phyloP scores from a whole-genome alignment of 2,797 vertebrate species.

The Esox masquinongy region DNA sequence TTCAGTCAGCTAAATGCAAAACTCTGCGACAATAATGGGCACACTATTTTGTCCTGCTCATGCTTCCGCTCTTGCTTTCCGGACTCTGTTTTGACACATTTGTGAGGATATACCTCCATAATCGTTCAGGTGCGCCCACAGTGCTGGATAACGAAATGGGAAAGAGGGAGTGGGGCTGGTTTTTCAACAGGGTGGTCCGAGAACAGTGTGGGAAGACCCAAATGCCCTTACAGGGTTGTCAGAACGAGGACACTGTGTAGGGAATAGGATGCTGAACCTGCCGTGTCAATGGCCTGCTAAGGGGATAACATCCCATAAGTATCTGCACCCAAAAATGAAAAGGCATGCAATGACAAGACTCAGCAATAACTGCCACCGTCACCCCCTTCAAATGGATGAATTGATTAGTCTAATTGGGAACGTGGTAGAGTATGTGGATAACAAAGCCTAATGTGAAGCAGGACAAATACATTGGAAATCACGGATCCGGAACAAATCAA shows the following conservation, averaged over 20 bases:
- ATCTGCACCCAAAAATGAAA: background rate
- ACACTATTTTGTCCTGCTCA: background rate
- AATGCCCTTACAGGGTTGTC: background rate
- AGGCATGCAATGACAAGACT: background rate
- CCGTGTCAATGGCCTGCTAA: background rate
- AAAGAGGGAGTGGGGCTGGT: background rate
- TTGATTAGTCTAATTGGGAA: background rate
- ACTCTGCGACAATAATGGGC: background rate
- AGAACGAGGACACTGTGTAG: background rate
- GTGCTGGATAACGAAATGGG: background rate
- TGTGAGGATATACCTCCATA: background rate
- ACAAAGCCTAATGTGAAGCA: background rate
- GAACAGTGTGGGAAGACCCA: background rate
- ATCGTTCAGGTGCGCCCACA: background rate
- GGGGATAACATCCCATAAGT: background rate
- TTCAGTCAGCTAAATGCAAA: conserved; percentile 12
- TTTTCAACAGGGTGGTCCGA: background rate
- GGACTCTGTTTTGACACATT: background rate
- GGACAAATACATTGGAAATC: background rate
- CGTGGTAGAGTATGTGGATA: background rate
- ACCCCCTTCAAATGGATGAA: background rate
- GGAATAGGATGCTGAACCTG: background rate
- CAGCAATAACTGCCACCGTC: background rate
- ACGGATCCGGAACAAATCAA: background rate
- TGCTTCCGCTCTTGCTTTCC: background rate